Evolutionary conservation across 2,797 vertebrate species (phyloP), one percentile per base, ranked within the genome.

Genomic region (Etheostoma perlongum): DNA sequence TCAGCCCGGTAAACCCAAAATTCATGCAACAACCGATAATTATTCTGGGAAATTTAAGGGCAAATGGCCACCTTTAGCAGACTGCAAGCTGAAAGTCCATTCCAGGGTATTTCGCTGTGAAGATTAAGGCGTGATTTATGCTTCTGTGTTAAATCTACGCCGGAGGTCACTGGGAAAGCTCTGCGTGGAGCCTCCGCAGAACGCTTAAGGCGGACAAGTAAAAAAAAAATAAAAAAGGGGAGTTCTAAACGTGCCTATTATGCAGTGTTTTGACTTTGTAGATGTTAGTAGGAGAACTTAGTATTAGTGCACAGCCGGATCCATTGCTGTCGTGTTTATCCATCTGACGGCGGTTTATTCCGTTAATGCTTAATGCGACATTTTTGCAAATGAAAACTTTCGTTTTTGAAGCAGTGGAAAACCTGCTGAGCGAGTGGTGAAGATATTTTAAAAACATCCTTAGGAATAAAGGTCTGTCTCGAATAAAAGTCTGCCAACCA

Each of bases 191-290:
- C 36, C 36, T 40, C 36, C 10, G 36, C 36, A 12, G 36, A 40
- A 40, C 10, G 36, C 36, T 36, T 10, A 36, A 74, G 47, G 67
- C 62, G 33, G 60, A 47, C 47, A n/a, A 49, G 44, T 49, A 70
- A 30, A 30, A 6, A 30, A 6, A 30, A 21, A 51, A 74, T 51
- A 74, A 69, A 23, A 23, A 23, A 1, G 21, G 78, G 78, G 76
- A 78, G 83, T 85, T 89, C 82, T 84, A 60, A 81, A 88, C 68
- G 23, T 81, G 89, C 91, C 87, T 88, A 91, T 59, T 53, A 30
- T 27, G 70, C 79, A 81, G 88, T 72, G 74, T 87, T 84, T 76
- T 65, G 27, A 84, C 72, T 79, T 80, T 1, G 25, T 82, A 78
- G 76, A 73, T 59, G 4, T 57, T 44, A 69, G 74, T 74, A 86